These are phyloP conservation scores for Phrynocephalus forsythii DNA, from an alignment of 2,797 vertebrate species.

Conservation along the genomic window DNA sequence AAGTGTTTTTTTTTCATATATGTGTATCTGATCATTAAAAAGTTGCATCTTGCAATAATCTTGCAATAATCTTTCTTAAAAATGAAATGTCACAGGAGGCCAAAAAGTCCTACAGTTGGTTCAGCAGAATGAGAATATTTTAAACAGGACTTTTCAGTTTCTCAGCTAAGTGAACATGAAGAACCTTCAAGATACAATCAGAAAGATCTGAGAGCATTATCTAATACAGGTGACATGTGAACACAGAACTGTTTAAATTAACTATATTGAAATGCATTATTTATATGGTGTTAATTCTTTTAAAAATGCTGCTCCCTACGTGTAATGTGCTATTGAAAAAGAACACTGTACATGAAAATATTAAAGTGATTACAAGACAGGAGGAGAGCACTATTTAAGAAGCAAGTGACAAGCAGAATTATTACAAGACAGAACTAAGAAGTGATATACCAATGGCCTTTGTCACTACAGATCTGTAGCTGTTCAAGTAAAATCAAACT, in stretches of 20 bases:
- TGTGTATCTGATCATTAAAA: not conserved
- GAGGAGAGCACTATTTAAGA: slow-evolving; percentile 31
- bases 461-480: slow-evolving; percentile 58
- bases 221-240: slow-evolving; percentile 9
- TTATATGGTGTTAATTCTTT: slow-evolving; percentile 10
- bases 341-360: slow-evolving; percentile 25
- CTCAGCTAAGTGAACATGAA: not conserved
- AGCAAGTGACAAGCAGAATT: slow-evolving; percentile 63
- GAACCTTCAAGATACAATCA: not conserved
- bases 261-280: slow-evolving; percentile 24
- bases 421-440: slow-evolving; percentile 50
- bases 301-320: not conserved
- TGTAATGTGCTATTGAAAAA: slow-evolving; percentile 12
- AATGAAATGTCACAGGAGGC: not conserved
- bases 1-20: not conserved
- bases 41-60: not conserved
- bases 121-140: slow-evolving; percentile 17
- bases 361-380: slow-evolving; percentile 35
- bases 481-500: slow-evolving; percentile 66
- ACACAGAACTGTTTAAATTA: not conserved
- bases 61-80: not conserved
- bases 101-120: not conserved
- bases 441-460: slow-evolving; percentile 57
- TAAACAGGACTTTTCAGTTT: not conserved
- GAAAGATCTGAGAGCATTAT: not conserved